Conservation (phyloP, 2,113 vertebrate genomes). For the Mungos mungo region DNA sequence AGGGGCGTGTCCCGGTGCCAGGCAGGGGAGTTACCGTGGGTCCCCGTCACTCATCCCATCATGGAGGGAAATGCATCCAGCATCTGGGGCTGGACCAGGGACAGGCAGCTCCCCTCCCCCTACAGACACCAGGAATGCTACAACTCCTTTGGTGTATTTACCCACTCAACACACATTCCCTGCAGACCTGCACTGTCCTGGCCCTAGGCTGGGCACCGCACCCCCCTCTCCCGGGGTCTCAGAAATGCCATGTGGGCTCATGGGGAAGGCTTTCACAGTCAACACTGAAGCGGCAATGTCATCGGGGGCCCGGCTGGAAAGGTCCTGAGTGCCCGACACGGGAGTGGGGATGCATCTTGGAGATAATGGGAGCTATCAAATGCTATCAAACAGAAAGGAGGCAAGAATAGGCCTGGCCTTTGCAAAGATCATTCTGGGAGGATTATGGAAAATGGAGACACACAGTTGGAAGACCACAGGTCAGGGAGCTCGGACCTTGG, state of each 20-base stretch:
- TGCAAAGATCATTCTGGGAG: background rate
- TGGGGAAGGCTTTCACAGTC: background rate
- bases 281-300: background rate
- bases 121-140: background rate
- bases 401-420: background rate
- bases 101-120: background rate
- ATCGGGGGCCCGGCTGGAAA: background rate
- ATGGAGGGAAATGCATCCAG: background rate
- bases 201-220: too few relatives aligned
- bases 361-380: background rate
- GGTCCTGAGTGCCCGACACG: too few relatives aligned
- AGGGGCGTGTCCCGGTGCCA: too few relatives aligned
- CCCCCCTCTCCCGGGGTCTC: background rate
- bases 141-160: background rate
- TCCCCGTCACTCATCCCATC: background rate
- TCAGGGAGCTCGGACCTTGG: background rate
- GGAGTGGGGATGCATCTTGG: background rate
- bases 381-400: background rate
- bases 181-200: background rate
- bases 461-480: background rate
- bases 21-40: background rate
- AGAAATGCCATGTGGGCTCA: rapidly evolving
- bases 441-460: background rate
- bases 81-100: background rate
- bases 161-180: background rate